Conservation (phyloP, 2,113 vertebrate species). For the Gila orcuttii region DNA sequence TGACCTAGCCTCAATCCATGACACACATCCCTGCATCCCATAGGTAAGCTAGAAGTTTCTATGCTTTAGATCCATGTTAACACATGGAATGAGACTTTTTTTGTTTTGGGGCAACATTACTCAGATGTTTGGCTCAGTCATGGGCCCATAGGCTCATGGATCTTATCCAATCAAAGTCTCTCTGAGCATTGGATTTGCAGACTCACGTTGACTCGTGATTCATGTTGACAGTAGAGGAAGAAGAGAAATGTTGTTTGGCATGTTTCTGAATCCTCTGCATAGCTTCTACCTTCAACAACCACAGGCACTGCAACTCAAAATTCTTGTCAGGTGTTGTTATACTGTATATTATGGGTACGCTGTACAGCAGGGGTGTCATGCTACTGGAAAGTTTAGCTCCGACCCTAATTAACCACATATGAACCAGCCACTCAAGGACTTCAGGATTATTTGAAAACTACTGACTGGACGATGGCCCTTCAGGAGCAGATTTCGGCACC, state of each 20-base stretch:
- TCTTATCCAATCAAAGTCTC: background rate
- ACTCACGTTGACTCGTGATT: background rate
- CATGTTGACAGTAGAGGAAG: conserved; percentile 8
- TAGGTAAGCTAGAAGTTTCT: background rate
- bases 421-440: background rate
- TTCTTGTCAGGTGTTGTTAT: background rate
- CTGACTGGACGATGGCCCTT: background rate
- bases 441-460: background rate
- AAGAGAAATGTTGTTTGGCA: background rate
- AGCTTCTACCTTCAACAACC: background rate
- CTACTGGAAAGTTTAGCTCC: background rate
- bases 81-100: background rate
- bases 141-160: conserved; percentile 28
- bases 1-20: background rate
- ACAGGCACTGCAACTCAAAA: background rate
- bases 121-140: conserved; percentile 31
- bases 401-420: background rate
- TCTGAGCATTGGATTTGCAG: background rate
- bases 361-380: background rate
- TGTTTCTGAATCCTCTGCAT: conserved; percentile 19
- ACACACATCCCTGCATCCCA: background rate
- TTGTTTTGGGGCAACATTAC: background rate
- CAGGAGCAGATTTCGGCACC: background rate
- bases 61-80: background rate
- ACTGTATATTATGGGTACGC: background rate